Evolutionary conservation across 2,113 vertebrate species (phyloP).

Genomic region (Ictalurus punctatus): DNA sequence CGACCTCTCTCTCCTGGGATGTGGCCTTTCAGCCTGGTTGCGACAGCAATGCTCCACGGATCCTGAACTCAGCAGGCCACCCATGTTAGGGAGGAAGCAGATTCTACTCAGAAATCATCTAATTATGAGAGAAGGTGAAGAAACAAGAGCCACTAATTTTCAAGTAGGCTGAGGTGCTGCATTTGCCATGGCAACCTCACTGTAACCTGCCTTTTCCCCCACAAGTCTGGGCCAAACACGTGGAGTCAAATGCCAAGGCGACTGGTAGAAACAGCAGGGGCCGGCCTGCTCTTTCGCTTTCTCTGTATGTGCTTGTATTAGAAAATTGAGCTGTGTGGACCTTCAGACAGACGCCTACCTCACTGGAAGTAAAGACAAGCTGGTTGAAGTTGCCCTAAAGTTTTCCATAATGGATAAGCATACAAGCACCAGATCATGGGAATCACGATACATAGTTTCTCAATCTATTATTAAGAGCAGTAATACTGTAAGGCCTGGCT

Average conservation of each 20-base stretch:
- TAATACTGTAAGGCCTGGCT: neutral
- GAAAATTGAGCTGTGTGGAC: neutral
- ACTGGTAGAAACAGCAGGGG: conserved; percentile 45
- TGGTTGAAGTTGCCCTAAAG: neutral
- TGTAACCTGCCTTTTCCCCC: conserved; percentile 35
- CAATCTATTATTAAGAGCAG: conserved; percentile 45
- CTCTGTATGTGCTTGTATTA: neutral
- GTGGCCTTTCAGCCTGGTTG: conserved; percentile 51
- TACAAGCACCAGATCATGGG: neutral
- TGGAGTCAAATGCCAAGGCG: conserved; percentile 42
- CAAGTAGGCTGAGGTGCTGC: conserved; percentile 46
- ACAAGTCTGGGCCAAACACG: conserved; percentile 31
- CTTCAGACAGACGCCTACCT: neutral
- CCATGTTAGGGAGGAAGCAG: conserved; percentile 51
- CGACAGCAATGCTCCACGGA: conserved; percentile 44
- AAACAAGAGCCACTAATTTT: conserved; percentile 49
- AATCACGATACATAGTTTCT: conserved; percentile 33
- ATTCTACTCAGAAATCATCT: conserved; percentile 63
- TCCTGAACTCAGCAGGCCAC: conserved; percentile 46
- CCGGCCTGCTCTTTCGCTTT: conserved; percentile 1
- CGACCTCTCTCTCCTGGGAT: conserved; percentile 52
- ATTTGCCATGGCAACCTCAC: conserved; percentile 51
- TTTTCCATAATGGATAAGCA: neutral
- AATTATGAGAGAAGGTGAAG: conserved; percentile 60
- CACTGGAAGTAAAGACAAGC: neutral